A percentile compares a stretch with the other conserved stretches of the same genome.
Conservation (phyloP, 2,113 vertebrate genomes). For the Anoura caudifer region DNA sequence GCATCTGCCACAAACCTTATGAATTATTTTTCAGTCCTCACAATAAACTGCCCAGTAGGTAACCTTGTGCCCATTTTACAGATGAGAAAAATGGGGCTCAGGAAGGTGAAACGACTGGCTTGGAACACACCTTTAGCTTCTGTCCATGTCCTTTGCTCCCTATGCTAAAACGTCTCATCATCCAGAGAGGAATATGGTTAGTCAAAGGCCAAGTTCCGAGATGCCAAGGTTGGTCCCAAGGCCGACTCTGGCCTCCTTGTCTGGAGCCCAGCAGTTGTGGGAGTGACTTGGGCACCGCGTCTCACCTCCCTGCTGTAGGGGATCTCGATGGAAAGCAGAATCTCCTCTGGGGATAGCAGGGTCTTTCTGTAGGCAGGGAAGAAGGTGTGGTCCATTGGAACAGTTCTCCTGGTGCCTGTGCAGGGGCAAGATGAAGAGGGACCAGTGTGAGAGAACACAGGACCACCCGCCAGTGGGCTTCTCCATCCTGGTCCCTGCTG, state of each 20-base stretch:
- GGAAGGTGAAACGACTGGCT: background rate
- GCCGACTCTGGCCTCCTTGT: background rate
- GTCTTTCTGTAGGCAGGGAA: slow-evolving; percentile 94
- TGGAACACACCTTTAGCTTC: background rate
- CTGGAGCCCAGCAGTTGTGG: background rate
- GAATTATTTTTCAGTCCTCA: background rate
- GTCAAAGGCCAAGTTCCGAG: background rate
- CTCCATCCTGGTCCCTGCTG: background rate
- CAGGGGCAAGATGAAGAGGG: background rate
- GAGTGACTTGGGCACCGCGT: background rate
- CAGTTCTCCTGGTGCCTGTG: slow-evolving; percentile 84
- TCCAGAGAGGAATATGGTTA: background rate
- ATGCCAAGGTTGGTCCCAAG: background rate
- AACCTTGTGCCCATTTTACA: background rate
- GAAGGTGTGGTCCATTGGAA: slow-evolving; percentile 91
- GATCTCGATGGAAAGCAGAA: slow-evolving; percentile 90
- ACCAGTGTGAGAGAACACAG: background rate
- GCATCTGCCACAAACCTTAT: background rate
- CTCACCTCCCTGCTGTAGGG: slow-evolving; percentile 91
- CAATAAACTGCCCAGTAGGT: background rate
- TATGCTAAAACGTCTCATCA: background rate
- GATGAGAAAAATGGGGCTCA: background rate
- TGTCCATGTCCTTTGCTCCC: no score
- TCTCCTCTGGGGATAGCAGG: slow-evolving; percentile 84
- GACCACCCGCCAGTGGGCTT: background rate